These are phyloP conservation scores for Dione juno DNA, from an alignment of 2,888 invertebrate species.

Conservation along the genomic window DNA sequence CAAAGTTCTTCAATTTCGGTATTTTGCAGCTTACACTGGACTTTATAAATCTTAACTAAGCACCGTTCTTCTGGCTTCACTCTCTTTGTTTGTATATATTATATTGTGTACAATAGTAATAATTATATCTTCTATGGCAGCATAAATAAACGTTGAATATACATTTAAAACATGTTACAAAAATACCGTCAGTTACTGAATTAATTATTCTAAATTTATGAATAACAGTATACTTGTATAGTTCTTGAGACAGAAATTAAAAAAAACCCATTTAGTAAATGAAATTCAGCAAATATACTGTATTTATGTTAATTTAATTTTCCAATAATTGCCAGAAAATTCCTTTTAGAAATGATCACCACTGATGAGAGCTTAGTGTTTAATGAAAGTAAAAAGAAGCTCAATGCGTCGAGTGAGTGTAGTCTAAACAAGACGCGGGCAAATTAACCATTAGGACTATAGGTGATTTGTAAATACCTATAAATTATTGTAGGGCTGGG, in stretches of 20 bases:
- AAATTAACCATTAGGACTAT: constrained; percentile 39
- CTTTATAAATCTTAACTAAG: no score
- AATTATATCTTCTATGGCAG: no score
- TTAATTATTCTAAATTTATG: no score
- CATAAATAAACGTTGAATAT: no score
- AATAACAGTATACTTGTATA: no score
- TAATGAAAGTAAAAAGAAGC: constrained; percentile 16
- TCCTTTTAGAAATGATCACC: not conserved
- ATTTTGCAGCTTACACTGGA: no score
- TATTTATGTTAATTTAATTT: not conserved
- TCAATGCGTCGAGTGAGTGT: constrained; percentile 9
- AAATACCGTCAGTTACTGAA: no score
- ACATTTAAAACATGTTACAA: no score
- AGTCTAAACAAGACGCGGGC: constrained; percentile 35
- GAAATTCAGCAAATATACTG: not conserved
- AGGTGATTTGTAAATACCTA: constrained; percentile 36
- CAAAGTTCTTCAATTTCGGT: no score
- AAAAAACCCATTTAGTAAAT: not conserved
- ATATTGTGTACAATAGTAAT: no score
- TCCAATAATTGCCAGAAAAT: constrained; percentile 5
- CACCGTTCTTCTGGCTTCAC: no score
- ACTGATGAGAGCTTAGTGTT: constrained; percentile 10
- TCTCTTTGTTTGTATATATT: no score
- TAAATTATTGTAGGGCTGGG: constrained; percentile 36
- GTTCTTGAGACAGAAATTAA: not conserved